Conservation (phyloP, 2,888 invertebrate genomes). For the Unio pictorum region DNA sequence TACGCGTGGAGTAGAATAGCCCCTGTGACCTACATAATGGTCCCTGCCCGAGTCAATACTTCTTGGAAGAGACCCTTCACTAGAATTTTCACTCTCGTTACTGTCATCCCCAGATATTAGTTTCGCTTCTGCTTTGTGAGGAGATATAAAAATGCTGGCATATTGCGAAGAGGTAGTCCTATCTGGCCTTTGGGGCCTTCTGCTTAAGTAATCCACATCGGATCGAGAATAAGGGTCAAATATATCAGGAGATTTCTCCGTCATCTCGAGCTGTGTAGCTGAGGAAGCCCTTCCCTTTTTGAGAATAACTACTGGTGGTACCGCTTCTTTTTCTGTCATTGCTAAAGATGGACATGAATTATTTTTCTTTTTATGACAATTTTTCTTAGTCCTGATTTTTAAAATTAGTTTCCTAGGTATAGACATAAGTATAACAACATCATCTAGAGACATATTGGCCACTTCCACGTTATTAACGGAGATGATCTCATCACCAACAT, state of each 20-base stretch:
- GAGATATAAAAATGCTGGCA: constrained; percentile 65
- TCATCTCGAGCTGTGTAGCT: constrained; percentile 63
- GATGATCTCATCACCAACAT: constrained; percentile 98
- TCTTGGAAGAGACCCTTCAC: constrained; percentile 60
- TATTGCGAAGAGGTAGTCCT: constrained; percentile 52
- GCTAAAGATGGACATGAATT: constrained; percentile 65
- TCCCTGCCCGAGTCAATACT: constrained; percentile 56
- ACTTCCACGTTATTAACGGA: constrained; percentile 99
- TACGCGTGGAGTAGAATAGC: constrained; percentile 23
- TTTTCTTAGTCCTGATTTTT: constrained; percentile 79
- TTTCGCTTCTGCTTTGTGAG: constrained; percentile 63
- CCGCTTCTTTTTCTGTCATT: constrained; percentile 60
- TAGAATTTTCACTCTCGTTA: constrained; percentile 60
- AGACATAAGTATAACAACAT: constrained; percentile 99
- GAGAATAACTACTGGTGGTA: constrained; percentile 64
- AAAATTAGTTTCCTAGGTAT: constrained; percentile 96
- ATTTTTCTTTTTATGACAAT: constrained; percentile 61
- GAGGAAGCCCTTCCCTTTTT: constrained; percentile 65
- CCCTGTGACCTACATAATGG: constrained; percentile 49
- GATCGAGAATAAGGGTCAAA: constrained; percentile 48
- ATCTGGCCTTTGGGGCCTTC: constrained; percentile 46
- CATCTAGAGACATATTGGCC: constrained; percentile 97
- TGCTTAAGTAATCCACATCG: constrained; percentile 38
- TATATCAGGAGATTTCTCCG: constrained; percentile 64
- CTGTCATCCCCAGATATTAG: constrained; percentile 53